Evolutionary conservation across 2,113 vertebrate genomes (phyloP), one percentile per base, ranked within the genome.

Genomic region (Oreochromis spilurus): DNA sequence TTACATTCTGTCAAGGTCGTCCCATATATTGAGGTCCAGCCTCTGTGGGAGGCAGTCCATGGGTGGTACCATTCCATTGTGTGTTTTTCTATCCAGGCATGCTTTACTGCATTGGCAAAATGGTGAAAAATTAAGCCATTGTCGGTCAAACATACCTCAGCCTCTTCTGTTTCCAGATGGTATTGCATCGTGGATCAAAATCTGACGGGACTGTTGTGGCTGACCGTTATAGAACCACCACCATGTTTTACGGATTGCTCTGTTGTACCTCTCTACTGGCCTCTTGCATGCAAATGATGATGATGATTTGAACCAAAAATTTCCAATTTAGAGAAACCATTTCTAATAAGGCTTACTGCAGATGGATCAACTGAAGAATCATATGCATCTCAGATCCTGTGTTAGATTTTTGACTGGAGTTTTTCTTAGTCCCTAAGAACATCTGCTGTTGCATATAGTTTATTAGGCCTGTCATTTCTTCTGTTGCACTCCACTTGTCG

Each of bases 401-500:
- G 4, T 21, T 34, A 40, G 62, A 8, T 67, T 40, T 67, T 2
- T 67, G 34, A 65, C 0, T 40, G 62, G 62, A 67, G 34, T 38
- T 8, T 65, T 65, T 38, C 34, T 38, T 38, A 13, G 19, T 65
- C 16, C 2, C 6, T 21, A 67, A 67, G 62, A 34, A 40, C 62
- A 40, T 67, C 34, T 67, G 34, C 11, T 14, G 34, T 67, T 67
- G 10, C 29, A 21, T 34, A 38, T 67, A 67, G 19, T 3, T 40
- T 67, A 40, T 67, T 40, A 3, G 19, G 11, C 1, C 62, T 67
- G 11, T 21, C 19, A 67, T 65, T 65, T 65, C 19, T 67, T 67
- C 19, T 67, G 19, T 67, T 1, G 19, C 11, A 6, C 0, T 43
- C 38, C 65, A 43, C 65, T 70, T 70, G 38, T 4, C 12, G 1